A percentile compares a stretch with the other conserved stretches of the same genome.
These are phyloP conservation scores for Chaenodraco wilsoni DNA, from an alignment of 2,797 vertebrate genomes.

Conservation along the genomic window DNA sequence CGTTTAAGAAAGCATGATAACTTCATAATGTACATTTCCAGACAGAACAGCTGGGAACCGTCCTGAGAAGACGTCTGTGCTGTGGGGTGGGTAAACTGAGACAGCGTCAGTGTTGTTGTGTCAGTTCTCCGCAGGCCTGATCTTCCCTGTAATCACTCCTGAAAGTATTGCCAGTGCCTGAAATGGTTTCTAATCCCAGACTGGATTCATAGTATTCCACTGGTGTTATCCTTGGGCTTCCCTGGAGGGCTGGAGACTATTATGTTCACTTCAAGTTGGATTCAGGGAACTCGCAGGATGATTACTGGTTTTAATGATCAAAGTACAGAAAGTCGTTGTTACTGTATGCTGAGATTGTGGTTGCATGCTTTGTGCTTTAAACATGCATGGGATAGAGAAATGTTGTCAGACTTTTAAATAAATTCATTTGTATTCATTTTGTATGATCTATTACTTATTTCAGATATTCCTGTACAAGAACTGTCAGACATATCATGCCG, in stretches of 20 bases:
- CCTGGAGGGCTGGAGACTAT: slow-evolving; percentile 36
- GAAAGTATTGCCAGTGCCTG: slow-evolving; percentile 28
- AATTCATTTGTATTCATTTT: slow-evolving; percentile 55
- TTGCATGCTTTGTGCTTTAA: slow-evolving; percentile 63
- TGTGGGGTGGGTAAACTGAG: slow-evolving; percentile 16
- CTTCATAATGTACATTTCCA: slow-evolving; percentile 46
- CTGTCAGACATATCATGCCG: background rate
- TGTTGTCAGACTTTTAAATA: slow-evolving; percentile 56
- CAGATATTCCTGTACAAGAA: background rate
- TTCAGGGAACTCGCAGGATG: slow-evolving; percentile 50
- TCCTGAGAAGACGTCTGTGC: slow-evolving; percentile 20
- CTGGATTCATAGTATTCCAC: slow-evolving; percentile 32
- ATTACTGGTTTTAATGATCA: slow-evolving; percentile 14
- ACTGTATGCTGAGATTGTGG: slow-evolving; percentile 3
- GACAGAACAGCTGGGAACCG: slow-evolving; percentile 10
- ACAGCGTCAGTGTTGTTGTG: slow-evolving; percentile 26
- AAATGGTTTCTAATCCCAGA: slow-evolving; percentile 13
- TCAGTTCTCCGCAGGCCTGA: background rate
- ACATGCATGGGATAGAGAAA: slow-evolving; percentile 57
- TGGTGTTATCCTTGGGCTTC: slow-evolving; percentile 30
- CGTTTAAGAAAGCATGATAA: slow-evolving; percentile 18
- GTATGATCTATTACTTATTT: background rate
- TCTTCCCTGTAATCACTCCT: background rate
- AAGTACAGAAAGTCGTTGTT: slow-evolving; percentile 4
- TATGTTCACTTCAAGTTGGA: slow-evolving; percentile 39